Conservation (phyloP, 2,113 vertebrate species). For the Lepus timidus region DNA sequence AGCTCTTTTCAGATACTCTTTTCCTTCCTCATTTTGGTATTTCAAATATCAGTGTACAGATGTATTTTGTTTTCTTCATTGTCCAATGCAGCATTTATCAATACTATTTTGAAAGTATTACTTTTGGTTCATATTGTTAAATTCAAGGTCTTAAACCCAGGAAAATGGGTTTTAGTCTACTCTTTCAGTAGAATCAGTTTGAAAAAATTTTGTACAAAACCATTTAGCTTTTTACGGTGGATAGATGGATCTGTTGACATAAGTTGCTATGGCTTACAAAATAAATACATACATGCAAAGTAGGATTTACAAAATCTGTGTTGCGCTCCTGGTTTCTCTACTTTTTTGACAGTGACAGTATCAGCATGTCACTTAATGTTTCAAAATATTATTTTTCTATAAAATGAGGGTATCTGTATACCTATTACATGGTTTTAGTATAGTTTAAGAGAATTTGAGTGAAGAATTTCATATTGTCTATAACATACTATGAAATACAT, state of each 20-base stretch:
- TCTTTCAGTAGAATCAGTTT: conserved; percentile 12
- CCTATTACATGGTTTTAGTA: not conserved
- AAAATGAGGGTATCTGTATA: not conserved
- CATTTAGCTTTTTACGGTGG: not conserved
- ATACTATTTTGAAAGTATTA: not conserved
- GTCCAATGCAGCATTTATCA: not conserved
- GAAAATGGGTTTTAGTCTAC: conserved; percentile 1
- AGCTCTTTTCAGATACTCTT: not conserved
- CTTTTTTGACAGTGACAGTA: not conserved
- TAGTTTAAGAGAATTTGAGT: conserved; percentile 35
- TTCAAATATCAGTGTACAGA: not conserved
- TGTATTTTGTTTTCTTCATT: not conserved
- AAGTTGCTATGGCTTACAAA: not conserved
- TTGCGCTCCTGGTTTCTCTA: not conserved
- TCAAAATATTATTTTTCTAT: conserved; percentile 21
- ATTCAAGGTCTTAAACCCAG: not conserved
- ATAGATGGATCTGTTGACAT: not conserved
- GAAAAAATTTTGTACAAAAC: not conserved
- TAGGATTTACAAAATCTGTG: not conserved
- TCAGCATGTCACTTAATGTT: not conserved
- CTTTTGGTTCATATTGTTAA: conserved; percentile 7
- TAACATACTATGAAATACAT: not conserved
- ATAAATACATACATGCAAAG: not conserved
- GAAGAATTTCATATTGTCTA: not conserved
- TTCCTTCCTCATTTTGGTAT: not conserved